Percentiles rank a stretch among this genome's conserved stretches.
Evolutionary conservation across 2,888 invertebrate genomes (phyloP).

Genomic region (Hypolimnas misippus): DNA sequence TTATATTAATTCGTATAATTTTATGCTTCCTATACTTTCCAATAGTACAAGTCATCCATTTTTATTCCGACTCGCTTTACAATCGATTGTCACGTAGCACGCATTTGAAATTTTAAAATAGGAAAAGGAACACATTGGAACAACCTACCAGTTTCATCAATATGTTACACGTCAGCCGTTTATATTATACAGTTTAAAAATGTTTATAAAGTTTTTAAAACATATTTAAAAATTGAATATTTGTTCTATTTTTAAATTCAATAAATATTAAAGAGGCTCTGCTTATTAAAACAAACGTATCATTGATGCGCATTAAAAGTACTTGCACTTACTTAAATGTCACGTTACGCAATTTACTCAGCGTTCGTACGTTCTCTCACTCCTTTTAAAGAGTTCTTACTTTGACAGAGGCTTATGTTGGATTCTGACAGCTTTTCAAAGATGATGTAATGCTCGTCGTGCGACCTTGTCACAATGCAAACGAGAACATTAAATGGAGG

Average conservation of each 20-base stretch:
- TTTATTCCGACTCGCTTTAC: constrained; percentile 11
- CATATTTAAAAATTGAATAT: no score
- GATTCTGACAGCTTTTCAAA: constrained; percentile 40
- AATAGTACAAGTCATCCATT: constrained; percentile 5
- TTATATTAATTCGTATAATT: constrained; percentile 2
- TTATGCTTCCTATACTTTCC: constrained; percentile 10
- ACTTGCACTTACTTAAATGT: constrained; percentile 27
- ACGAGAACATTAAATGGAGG: constrained; percentile 38
- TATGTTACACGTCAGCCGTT: background rate
- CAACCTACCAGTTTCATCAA: constrained; percentile 4
- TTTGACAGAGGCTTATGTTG: constrained; percentile 38
- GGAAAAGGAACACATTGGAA: constrained; percentile 3
- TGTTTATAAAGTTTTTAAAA: background rate
- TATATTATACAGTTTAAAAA: background rate
- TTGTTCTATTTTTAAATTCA: background rate
- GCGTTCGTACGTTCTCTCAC: constrained; percentile 27
- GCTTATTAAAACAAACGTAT: background rate
- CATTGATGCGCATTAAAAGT: constrained; percentile 17
- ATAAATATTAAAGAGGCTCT: background rate
- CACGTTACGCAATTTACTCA: constrained; percentile 15
- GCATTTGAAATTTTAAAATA: constrained; percentile 12
- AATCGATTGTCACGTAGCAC: constrained; percentile 12
- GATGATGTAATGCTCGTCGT: constrained; percentile 34
- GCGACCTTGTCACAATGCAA: constrained; percentile 40
- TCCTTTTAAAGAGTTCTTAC: constrained; percentile 30